phyloP scores from a whole-genome alignment of 2,888 invertebrate species.

The Synanthedon vespiformis region DNA sequence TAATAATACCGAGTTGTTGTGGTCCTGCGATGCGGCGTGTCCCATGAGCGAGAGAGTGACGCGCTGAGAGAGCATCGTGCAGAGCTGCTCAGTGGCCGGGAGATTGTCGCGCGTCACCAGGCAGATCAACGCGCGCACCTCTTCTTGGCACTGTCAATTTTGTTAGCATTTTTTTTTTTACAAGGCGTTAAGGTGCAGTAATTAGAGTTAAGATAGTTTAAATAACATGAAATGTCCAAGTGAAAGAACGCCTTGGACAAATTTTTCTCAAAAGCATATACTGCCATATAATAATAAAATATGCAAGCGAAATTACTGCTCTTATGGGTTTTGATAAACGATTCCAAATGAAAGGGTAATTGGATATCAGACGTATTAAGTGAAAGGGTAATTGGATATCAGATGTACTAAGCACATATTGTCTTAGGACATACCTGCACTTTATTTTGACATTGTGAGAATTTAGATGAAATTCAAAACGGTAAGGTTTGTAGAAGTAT shows the following conservation, averaged over 20 bases:
- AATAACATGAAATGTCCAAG: too few relatives aligned
- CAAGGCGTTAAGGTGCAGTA: too few relatives aligned
- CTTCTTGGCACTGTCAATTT: constrained; percentile 78
- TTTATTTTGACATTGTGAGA: too few relatives aligned
- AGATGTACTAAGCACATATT: too few relatives aligned
- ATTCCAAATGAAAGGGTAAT: constrained; percentile 33
- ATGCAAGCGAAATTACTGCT: neutral
- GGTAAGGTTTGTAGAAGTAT: too few relatives aligned
- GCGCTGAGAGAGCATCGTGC: constrained; percentile 83
- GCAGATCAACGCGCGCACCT: constrained; percentile 89
- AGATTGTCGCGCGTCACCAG: constrained; percentile 89
- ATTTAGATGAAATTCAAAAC: too few relatives aligned
- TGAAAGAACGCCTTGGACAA: too few relatives aligned
- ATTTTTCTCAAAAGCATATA: too few relatives aligned
- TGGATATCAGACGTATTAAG: constrained; percentile 47
- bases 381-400: too few relatives aligned
- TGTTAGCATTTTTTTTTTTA: too few relatives aligned
- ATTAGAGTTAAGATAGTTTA: too few relatives aligned
- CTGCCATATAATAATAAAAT: neutral
- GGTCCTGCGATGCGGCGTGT: constrained; percentile 75
- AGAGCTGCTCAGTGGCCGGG: constrained; percentile 85
- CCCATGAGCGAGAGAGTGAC: constrained; percentile 86
- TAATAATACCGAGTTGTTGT: constrained; percentile 51
- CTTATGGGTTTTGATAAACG: neutral
- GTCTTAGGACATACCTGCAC: too few relatives aligned